These are phyloP conservation scores for Drosophila kanekoi DNA, from an alignment of 2,888 invertebrate genomes.

Conservation along the genomic window DNA sequence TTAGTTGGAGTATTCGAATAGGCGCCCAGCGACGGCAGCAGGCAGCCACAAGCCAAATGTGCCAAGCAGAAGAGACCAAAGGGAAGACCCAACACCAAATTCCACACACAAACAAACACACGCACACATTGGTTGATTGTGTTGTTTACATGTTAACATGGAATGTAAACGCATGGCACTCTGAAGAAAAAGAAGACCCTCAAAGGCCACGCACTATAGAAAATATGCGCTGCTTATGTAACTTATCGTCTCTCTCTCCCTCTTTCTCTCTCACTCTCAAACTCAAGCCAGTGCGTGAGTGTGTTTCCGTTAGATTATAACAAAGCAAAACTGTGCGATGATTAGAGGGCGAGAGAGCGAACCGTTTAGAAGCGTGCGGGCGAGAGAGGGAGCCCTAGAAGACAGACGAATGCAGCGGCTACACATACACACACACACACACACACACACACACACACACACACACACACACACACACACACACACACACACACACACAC, in stretches of 20 bases:
- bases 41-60: constrained; percentile 10
- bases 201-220: constrained; percentile 57
- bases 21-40: constrained; percentile 72
- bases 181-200: constrained; percentile 27
- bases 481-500: background rate
- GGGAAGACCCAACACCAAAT: constrained; percentile 43
- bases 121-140: background rate
- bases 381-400: constrained; percentile 9
- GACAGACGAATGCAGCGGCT: constrained; percentile 16
- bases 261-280: too few relatives aligned
- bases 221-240: constrained; percentile 44
- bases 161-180: constrained; percentile 23
- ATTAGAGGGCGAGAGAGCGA: constrained; percentile 12
- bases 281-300: constrained; percentile 1
- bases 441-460: too few relatives aligned
- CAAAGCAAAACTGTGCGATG: constrained; percentile 30
- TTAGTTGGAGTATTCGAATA: constrained; percentile 84
- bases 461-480: background rate
- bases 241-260: constrained; percentile 55
- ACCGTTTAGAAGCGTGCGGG: constrained; percentile 21
- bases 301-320: constrained; percentile 24
- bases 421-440: background rate
- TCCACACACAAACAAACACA: constrained; percentile 19
- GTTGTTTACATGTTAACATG: constrained; percentile 31
- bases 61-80: constrained; percentile 22